Evolutionary conservation across 2,888 invertebrate species (phyloP).

Genomic region (Tenthredo mesomela): DNA sequence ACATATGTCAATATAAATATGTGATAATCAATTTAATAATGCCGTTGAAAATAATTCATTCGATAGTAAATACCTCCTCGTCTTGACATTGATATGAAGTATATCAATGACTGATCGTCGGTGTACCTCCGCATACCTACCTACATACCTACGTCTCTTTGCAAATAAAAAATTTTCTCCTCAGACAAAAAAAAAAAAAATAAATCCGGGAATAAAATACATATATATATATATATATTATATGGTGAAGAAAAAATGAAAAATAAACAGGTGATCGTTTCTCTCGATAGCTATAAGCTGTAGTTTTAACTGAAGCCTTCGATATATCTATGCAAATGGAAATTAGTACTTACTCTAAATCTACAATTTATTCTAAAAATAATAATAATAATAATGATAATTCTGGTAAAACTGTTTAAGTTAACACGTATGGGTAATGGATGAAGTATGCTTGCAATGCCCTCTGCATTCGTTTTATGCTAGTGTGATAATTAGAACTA

Average conservation of each 20-base stretch:
- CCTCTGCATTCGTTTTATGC: background rate
- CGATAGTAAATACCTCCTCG: background rate
- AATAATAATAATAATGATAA: background rate
- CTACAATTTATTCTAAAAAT: background rate
- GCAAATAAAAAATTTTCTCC: background rate
- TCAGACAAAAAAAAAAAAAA: background rate
- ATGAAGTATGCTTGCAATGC: background rate
- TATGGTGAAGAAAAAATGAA: background rate
- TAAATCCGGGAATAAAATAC: background rate
- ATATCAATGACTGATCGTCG: background rate
- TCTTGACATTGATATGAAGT: background rate
- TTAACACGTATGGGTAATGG: background rate
- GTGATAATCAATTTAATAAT: background rate
- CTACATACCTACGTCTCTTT: too few species aligned
- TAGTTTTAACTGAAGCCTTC: background rate
- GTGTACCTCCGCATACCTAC: too few species aligned
- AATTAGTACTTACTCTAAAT: background rate
- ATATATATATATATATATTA: too few species aligned
- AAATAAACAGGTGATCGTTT: too few species aligned
- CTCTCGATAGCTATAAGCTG: too few species aligned
- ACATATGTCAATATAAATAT: background rate
- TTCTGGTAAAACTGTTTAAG: background rate
- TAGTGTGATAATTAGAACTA: slow-evolving; percentile 45
- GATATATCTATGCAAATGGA: background rate
- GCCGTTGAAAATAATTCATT: background rate